phyloP scores from a whole-genome alignment of 2,113 vertebrate species.

The Helogale parvula region DNA sequence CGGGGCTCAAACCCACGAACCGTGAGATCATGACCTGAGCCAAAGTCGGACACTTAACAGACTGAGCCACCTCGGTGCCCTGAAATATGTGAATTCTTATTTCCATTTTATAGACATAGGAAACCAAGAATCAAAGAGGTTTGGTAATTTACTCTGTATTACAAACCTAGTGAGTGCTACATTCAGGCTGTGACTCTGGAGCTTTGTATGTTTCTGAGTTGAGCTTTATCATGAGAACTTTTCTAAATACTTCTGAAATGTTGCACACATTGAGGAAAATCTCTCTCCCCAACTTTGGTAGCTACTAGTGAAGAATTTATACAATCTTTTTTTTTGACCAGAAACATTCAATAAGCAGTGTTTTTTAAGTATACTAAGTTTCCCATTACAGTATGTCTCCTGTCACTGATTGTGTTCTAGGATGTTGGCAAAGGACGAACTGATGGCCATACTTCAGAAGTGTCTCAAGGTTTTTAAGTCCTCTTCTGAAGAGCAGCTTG shows the following conservation, averaged over 20 bases:
- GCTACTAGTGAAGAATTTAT: slow-evolving; percentile 25
- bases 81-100: background rate
- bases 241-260: slow-evolving; percentile 21
- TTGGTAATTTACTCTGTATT: background rate
- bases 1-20: no score
- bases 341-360: slow-evolving; percentile 22
- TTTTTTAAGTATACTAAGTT: slow-evolving; percentile 61
- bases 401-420: slow-evolving; percentile 84
- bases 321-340: background rate
- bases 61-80: no score
- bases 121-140: background rate
- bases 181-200: background rate
- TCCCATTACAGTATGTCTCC: slow-evolving; percentile 25
- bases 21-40: no score
- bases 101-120: background rate
- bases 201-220: background rate
- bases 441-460: slow-evolving; percentile 88
- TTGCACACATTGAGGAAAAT: background rate
- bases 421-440: slow-evolving; percentile 95
- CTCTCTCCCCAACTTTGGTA: background rate
- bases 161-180: background rate
- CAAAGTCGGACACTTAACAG: no score
- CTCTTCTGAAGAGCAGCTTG: slow-evolving; percentile 87
- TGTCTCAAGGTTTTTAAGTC: slow-evolving; percentile 89
- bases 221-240: slow-evolving; percentile 7